Percentiles rank a stretch among this genome's conserved stretches.
These are phyloP conservation scores for Cephus nigrinus DNA, from an alignment of 2,888 invertebrate genomes.

Conservation along the genomic window DNA sequence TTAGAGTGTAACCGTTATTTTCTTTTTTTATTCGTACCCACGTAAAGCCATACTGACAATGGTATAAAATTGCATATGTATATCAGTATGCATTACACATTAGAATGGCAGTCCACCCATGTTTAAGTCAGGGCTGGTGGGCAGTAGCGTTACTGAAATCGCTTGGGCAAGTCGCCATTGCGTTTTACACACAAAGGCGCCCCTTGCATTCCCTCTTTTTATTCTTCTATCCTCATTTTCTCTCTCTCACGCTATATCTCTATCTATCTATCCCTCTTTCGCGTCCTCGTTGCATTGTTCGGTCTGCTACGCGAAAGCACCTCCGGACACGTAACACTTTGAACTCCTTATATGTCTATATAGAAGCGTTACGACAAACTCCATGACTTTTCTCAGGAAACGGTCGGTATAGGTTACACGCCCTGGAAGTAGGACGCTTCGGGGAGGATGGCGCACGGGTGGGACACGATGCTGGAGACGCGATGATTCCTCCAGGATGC, in stretches of 20 bases:
- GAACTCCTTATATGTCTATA: not conserved
- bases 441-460: no score
- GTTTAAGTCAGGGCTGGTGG: not conserved
- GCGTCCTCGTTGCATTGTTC: constrained; percentile 2
- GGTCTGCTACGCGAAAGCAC: not conserved
- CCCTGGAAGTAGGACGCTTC: not conserved
- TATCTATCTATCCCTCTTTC: constrained; percentile 2
- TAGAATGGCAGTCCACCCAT: not conserved
- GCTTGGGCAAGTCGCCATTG: not conserved
- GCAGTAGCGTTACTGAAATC: not conserved
- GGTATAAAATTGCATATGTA: not conserved
- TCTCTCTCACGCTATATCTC: constrained; percentile 12
- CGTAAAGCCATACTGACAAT: not conserved
- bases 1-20: not conserved
- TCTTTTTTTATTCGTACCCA: not conserved
- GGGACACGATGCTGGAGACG: not conserved
- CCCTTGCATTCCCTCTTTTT: constrained; percentile 9
- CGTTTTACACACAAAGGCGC: constrained; percentile 3
- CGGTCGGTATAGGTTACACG: not conserved
- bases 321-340: not conserved
- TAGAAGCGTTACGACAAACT: not conserved
- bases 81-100: not conserved
- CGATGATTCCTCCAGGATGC: not conserved
- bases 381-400: not conserved
- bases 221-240: constrained; percentile 11